Evolutionary conservation across 2,888 invertebrate species (phyloP).

Genomic region (Pogonocherus hispidulus): DNA sequence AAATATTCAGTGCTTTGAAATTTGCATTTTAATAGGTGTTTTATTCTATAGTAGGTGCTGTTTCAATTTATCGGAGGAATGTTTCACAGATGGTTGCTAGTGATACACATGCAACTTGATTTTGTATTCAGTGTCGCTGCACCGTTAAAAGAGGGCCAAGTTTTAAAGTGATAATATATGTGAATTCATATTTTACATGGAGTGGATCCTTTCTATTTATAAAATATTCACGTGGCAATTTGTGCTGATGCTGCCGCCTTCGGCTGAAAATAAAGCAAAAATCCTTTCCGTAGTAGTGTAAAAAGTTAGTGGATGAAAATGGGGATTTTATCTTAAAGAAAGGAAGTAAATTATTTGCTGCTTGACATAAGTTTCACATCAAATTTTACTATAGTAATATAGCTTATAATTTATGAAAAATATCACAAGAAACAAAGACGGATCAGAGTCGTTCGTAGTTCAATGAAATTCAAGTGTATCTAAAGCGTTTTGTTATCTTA

Average conservation of each 20-base stretch:
- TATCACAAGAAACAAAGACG: too few species aligned
- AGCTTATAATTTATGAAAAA: too few species aligned
- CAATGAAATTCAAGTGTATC: too few species aligned
- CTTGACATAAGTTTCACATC: too few species aligned
- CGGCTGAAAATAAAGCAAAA: background rate
- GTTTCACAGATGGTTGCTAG: slow-evolving; percentile 12
- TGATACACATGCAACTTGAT: slow-evolving; percentile 17
- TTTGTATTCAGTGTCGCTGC: background rate
- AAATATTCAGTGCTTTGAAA: slow-evolving; percentile 48
- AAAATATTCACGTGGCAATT: slow-evolving; percentile 5
- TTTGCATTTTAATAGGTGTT: slow-evolving; percentile 55
- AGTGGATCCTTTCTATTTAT: slow-evolving; percentile 1
- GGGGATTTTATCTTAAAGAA: too few species aligned
- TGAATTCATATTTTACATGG: background rate
- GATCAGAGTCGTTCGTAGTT: too few species aligned
- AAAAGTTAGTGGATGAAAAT: background rate
- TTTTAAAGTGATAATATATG: slow-evolving; percentile 1
- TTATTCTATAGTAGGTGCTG: slow-evolving; percentile 48
- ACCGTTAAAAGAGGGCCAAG: background rate
- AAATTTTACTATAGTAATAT: too few species aligned
- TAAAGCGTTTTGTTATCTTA: too few species aligned
- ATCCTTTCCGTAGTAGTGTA: background rate
- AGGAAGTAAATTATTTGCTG: too few species aligned
- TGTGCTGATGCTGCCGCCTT: background rate
- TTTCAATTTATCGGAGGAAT: slow-evolving; percentile 44